A percentile compares a stretch with the other conserved stretches of the same genome.
Conservation (phyloP, 2,888 invertebrate genomes). For the Gibbula magus region DNA sequence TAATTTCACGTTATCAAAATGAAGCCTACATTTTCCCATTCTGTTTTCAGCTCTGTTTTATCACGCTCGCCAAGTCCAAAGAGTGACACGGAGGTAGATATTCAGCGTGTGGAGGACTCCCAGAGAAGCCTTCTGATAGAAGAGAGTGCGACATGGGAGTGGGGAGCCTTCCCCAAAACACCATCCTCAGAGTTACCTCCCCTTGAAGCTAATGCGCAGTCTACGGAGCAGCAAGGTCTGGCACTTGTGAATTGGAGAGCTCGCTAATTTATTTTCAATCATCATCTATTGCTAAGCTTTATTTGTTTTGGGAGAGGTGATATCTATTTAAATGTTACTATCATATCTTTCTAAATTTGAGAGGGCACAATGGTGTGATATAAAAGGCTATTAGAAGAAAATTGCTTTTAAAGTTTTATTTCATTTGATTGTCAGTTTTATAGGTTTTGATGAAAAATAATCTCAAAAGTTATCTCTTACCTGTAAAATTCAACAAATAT, state of each 20-base stretch:
- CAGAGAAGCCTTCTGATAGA: slow-evolving; percentile 47
- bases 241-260: background rate
- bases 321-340: no score
- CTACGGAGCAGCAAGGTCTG: slow-evolving; percentile 6
- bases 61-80: slow-evolving; percentile 77
- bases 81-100: slow-evolving; percentile 95
- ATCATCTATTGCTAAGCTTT: no score
- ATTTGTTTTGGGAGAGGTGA: no score
- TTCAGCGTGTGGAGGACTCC: slow-evolving; percentile 80
- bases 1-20: background rate
- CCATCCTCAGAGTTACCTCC: slow-evolving; percentile 9
- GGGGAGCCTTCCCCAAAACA: slow-evolving; percentile 65
- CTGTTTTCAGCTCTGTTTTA: slow-evolving; percentile 51
- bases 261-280: no score
- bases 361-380: no score
- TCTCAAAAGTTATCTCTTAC: no score
- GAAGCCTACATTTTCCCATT: background rate
- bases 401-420: no score
- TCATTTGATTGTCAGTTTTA: no score
- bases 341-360: no score
- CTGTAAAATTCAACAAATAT: no score
- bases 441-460: no score
- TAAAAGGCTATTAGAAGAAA: no score
- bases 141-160: slow-evolving; percentile 66
- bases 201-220: background rate